Percentiles rank a stretch among this genome's conserved stretches.
phyloP scores from a whole-genome alignment of 2,797 vertebrate species.

The Mormyrops attenuatus region DNA sequence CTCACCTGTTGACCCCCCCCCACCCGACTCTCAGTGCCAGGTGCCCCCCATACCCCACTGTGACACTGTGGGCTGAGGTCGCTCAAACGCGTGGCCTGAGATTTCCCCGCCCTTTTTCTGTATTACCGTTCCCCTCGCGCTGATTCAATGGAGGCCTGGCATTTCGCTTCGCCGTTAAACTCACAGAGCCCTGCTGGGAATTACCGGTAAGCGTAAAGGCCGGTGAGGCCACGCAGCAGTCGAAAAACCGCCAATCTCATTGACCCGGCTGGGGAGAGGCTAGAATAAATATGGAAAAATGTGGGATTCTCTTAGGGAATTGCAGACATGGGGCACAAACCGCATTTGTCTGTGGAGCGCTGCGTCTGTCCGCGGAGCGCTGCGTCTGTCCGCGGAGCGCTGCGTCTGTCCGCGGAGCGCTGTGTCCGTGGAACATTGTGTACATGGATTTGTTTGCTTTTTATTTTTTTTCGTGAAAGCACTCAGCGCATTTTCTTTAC shows the following conservation, averaged over 20 bases:
- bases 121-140: not conserved
- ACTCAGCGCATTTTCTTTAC: not conserved
- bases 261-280: not conserved
- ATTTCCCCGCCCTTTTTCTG: not conserved
- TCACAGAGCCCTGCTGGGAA: not conserved
- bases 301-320: not conserved
- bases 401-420: not conserved
- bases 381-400: not conserved
- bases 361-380: not conserved
- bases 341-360: not conserved
- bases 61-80: not conserved
- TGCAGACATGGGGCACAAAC: not conserved
- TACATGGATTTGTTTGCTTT: not conserved
- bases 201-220: slow-evolving; percentile 5
- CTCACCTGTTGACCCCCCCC: not conserved
- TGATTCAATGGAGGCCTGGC: not conserved
- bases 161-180: not conserved
- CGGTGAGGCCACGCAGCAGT: not conserved
- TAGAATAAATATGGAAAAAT: slow-evolving; percentile 5
- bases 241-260: not conserved
- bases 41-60: not conserved
- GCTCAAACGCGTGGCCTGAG: not conserved
- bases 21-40: not conserved
- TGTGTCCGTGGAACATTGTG: not conserved
- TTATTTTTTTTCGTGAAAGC: not conserved